Conservation (phyloP, 2,797 vertebrate species). For the Sebastes miniatus region DNA sequence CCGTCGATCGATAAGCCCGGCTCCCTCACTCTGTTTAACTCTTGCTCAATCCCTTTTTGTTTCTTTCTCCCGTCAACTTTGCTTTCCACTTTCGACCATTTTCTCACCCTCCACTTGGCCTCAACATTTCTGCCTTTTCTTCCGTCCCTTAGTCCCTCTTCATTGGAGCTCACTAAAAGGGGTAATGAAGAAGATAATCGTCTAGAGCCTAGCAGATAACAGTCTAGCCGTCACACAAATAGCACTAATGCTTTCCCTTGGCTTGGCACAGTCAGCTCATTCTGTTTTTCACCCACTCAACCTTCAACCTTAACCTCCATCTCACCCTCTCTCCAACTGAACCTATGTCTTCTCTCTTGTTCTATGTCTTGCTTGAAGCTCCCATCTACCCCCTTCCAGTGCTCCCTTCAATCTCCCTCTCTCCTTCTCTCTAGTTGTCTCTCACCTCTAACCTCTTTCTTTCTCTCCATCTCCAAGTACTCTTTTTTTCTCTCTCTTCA, state of each 20-base stretch:
- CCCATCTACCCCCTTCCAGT: slow-evolving; percentile 44
- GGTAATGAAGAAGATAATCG: slow-evolving; percentile 69
- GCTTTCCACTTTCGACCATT: slow-evolving; percentile 40
- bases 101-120: slow-evolving; percentile 47
- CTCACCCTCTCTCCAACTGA: slow-evolving; percentile 35
- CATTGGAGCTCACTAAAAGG: slow-evolving; percentile 43
- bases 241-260: slow-evolving; percentile 51
- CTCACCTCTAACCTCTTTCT: slow-evolving; percentile 70
- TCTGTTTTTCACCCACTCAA: slow-evolving; percentile 62
- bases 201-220: slow-evolving; percentile 59
- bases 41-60: slow-evolving; percentile 13
- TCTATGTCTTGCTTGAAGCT: slow-evolving; percentile 30
- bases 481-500: slow-evolving; percentile 48
- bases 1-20: neutral
- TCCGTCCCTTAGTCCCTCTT: slow-evolving; percentile 22
- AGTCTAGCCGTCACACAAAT: slow-evolving; percentile 57
- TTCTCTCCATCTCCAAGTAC: slow-evolving; percentile 52
- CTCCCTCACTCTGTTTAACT: neutral
- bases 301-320: slow-evolving; percentile 59
- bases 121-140: slow-evolving; percentile 33
- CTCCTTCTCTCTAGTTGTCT: slow-evolving; percentile 53
- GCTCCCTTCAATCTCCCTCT: slow-evolving; percentile 42
- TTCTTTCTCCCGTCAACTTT: slow-evolving; percentile 23
- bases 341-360: slow-evolving; percentile 48
- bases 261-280: slow-evolving; percentile 55